These are phyloP conservation scores for Lanius ludovicianus DNA, from an alignment of 2,113 vertebrate genomes.

Conservation along the genomic window DNA sequence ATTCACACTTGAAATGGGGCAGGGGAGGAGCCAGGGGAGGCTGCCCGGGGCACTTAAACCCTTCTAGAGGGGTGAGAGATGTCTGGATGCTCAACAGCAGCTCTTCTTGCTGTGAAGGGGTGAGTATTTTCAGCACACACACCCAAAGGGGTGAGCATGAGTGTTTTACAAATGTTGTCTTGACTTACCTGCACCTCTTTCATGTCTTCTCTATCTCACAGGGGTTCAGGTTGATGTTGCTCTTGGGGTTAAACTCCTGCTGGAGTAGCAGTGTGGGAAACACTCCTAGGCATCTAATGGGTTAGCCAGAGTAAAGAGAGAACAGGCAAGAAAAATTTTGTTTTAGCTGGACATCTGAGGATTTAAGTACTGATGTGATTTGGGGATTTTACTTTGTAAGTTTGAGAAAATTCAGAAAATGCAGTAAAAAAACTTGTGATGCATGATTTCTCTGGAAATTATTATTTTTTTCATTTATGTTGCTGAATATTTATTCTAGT, in stretches of 20 bases:
- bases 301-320: background rate
- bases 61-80: fast-evolving
- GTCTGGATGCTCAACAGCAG: fast-evolving
- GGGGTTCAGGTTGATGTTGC: background rate
- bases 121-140: fast-evolving
- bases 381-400: background rate
- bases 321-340: background rate
- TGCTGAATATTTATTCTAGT: background rate
- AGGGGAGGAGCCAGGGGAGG: background rate
- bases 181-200: background rate
- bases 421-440: background rate
- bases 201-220: fast-evolving
- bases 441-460: background rate
- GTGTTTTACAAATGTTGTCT: fast-evolving
- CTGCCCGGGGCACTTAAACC: background rate
- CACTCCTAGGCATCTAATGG: background rate
- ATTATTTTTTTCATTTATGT: background rate
- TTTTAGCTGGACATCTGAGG: background rate
- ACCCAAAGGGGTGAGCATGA: no score
- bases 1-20: background rate
- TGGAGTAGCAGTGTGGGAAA: background rate
- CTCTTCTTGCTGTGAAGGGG: fast-evolving
- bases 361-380: background rate
- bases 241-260: background rate
- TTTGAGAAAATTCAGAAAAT: background rate